Evolutionary conservation across 2,888 invertebrate genomes (phyloP), one percentile per base, ranked within the genome.

Genomic region (Drosophila affinis): DNA sequence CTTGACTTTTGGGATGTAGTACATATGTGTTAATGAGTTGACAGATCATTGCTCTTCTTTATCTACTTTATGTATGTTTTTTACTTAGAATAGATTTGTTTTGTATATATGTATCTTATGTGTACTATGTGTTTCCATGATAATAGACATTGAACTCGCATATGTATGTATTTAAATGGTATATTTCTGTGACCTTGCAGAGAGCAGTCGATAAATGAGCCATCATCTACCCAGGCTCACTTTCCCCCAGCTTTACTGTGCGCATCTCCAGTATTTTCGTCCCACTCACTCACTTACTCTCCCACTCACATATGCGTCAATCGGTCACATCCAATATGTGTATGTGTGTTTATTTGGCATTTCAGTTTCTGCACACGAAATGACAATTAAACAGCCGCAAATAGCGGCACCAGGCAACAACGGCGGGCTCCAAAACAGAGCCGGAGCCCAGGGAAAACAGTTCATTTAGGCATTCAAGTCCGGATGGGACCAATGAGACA

Each of bases 331-430:
- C 29, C 44, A 54, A 62, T 54, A 60, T 21, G 21, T 24, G 18
- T 18, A 18, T 18, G 18, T 63, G 64, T 72, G 83, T 80, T 75
- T 80, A 68, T 68, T 75, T 63, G 68, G 78, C 78, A 75, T 79
- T 83, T 63, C 56, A 65, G 70, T 53, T 47, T 51, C 75, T 67
- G 81, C 69, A 84, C 77, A 76, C 70, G 75, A 81, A 85, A 84
- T 85, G 79, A 73, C 79, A 79, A 85, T 81, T 85, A 85, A 81
- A 77, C 79, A 75, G 77, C 64, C 69, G 68, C 75, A 69, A 65
- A 67, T 65, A 69, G 68, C 70, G 61, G 39, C 68, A 56, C 9
- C 47, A 14, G 14, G 14, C 39, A 39, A 24, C 47, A 24, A 27
- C 49, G 17, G 27, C 59, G 53, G 59, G 4, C 39, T 39, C 14